phyloP scores from a whole-genome alignment of 2,888 invertebrate species.

The Nomada ruficornis region DNA sequence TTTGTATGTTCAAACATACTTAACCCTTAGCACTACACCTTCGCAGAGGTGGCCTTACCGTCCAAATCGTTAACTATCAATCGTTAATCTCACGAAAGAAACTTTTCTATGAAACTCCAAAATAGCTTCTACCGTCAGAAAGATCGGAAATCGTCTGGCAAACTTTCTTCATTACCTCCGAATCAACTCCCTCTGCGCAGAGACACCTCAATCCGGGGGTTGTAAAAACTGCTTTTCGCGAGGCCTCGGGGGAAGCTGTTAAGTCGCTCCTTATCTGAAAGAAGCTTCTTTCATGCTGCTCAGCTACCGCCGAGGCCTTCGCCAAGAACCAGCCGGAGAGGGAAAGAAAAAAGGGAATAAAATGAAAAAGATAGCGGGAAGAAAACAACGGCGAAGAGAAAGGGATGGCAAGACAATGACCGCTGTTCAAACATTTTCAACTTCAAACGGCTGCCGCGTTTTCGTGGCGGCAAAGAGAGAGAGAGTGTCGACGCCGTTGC shows the following conservation, averaged over 20 bases:
- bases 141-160: constrained; percentile 30
- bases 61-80: too few relatives aligned
- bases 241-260: constrained; percentile 66
- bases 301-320: constrained; percentile 36
- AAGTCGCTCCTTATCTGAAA: constrained; percentile 70
- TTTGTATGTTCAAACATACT: too few relatives aligned
- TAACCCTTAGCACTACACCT: too few relatives aligned
- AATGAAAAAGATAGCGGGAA: constrained; percentile 14
- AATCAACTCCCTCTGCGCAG: constrained; percentile 34
- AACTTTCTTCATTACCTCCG: constrained; percentile 9
- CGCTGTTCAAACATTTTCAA: constrained; percentile 77
- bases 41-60: too few relatives aligned
- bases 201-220: constrained; percentile 65
- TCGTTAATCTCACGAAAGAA: too few relatives aligned
- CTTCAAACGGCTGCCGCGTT: constrained; percentile 75
- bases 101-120: too few relatives aligned
- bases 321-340: constrained; percentile 22
- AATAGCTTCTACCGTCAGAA: background rate
- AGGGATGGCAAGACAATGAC: constrained; percentile 73
- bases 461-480: constrained; percentile 40
- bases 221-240: constrained; percentile 80
- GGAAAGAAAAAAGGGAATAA: constrained; percentile 9
- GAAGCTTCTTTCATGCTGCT: constrained; percentile 48
- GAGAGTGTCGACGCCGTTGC: constrained; percentile 45
- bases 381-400: constrained; percentile 21